phyloP scores from a whole-genome alignment of 1,140 invertebrate genomes.

The Brachionus paranguensis region DNA sequence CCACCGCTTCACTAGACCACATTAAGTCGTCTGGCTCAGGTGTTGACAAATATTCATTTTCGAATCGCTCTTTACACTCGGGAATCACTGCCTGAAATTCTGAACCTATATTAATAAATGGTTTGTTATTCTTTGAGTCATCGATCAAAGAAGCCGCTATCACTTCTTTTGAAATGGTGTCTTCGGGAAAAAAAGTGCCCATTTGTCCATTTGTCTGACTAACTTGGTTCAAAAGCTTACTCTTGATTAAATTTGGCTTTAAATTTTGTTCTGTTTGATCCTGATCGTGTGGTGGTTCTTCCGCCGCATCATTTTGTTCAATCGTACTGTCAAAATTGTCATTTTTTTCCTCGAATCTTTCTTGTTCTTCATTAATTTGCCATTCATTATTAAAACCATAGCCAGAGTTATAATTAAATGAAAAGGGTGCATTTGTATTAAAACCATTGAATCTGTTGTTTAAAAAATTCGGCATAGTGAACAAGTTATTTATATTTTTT shows the following conservation, averaged over 20 bases:
- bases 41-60: background rate
- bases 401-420: background rate
- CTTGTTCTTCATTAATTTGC: background rate
- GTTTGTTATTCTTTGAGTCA: constrained; percentile 50
- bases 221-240: background rate
- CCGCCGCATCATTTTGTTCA: background rate
- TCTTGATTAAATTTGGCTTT: background rate
- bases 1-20: constrained; percentile 18
- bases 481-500: constrained; percentile 43
- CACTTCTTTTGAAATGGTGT: background rate
- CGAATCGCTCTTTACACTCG: constrained; percentile 42
- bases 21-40: constrained; percentile 17
- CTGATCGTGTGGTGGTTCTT: background rate
- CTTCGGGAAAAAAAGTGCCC: constrained; percentile 8
- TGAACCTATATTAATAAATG: constrained; percentile 79
- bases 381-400: background rate
- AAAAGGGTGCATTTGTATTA: background rate
- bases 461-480: constrained; percentile 37
- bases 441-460: background rate
- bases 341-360: background rate
- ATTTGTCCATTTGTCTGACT: background rate
- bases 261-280: background rate
- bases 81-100: constrained; percentile 80
- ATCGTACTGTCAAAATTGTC: background rate
- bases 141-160: constrained; percentile 22